Conservation (phyloP, 2,888 invertebrate species). For the Anoncus sp. region DNA sequence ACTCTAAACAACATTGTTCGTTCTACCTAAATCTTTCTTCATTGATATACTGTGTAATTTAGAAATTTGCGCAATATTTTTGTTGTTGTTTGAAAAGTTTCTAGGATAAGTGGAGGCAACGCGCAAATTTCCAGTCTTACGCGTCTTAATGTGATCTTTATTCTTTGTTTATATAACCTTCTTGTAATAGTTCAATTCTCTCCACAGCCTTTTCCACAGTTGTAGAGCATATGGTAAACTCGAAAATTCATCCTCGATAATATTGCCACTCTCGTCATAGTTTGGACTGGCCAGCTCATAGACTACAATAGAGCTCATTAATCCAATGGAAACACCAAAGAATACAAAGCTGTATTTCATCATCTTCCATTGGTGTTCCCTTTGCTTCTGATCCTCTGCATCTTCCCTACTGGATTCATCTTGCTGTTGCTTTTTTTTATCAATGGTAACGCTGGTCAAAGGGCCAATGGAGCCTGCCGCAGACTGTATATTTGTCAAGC, state of each 20-base stretch:
- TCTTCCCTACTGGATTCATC: conserved; percentile 85
- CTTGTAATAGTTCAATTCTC: conserved; percentile 89
- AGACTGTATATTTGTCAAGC: conserved; percentile 75
- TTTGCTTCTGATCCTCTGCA: conserved; percentile 85
- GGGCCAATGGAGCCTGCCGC: conserved; percentile 61
- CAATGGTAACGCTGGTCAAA: conserved; percentile 28
- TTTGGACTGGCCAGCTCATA: conserved; percentile 91
- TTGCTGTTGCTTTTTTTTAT: conserved; percentile 64
- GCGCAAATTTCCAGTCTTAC: no score
- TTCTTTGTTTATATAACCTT: conserved; percentile 85
- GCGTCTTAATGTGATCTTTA: no score
- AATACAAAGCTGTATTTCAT: conserved; percentile 86
- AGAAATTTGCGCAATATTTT: no score
- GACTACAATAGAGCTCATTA: conserved; percentile 86
- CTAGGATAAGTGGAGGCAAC: no score
- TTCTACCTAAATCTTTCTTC: no score
- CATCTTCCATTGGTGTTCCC: conserved; percentile 89
- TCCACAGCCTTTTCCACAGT: conserved; percentile 89
- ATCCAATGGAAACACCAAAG: conserved; percentile 85
- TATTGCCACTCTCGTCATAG: conserved; percentile 88
- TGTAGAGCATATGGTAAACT: conserved; percentile 88
- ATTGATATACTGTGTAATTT: no score
- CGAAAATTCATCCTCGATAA: conserved; percentile 90
- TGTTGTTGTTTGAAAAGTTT: no score
- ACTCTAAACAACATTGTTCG: no score